These are phyloP conservation scores for Saimiri boliviensis DNA, from an alignment of 2,113 vertebrate species.

Conservation along the genomic window DNA sequence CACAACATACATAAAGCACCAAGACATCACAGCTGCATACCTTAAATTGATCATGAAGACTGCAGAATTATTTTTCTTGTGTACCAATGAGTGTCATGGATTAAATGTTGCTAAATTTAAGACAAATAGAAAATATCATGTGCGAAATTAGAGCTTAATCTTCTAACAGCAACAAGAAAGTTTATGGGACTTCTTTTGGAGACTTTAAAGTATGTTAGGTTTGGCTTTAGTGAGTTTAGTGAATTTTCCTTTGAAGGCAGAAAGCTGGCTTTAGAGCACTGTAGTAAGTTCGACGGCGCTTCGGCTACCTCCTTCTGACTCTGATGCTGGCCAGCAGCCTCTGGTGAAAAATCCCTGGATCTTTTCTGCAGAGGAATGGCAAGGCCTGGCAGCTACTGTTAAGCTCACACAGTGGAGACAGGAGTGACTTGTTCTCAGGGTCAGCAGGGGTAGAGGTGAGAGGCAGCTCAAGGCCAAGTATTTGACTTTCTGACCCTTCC, in stretches of 20 bases:
- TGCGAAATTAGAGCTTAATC: neutral
- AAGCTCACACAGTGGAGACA: neutral
- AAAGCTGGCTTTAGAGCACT: constrained; percentile 19
- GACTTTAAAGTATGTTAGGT: constrained; percentile 15
- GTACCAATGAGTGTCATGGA: neutral
- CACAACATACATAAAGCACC: neutral
- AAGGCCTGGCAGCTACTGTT: neutral
- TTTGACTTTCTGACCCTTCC: constrained; percentile 44
- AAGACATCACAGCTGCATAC: neutral
- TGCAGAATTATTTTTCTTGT: constrained; percentile 16
- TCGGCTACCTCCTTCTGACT: neutral
- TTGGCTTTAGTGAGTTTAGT: neutral
- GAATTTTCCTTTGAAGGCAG: constrained; percentile 34
- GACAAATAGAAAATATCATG: constrained; percentile 37
- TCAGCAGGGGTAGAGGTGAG: neutral
- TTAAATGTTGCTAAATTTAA: constrained; percentile 19
- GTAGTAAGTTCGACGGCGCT: neutral
- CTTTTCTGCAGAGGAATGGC: neutral
- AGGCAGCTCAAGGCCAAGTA: constrained; percentile 32
- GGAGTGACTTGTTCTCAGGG: constrained; percentile 13
- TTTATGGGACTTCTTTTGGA: neutral
- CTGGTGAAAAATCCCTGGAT: constrained; percentile 31
- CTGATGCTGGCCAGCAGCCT: neutral
- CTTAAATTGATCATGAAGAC: constrained; percentile 12
- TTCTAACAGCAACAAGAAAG: neutral